Evolutionary conservation across 1,140 invertebrate species (phyloP).

Genomic region (Drosophila ironensis): DNA sequence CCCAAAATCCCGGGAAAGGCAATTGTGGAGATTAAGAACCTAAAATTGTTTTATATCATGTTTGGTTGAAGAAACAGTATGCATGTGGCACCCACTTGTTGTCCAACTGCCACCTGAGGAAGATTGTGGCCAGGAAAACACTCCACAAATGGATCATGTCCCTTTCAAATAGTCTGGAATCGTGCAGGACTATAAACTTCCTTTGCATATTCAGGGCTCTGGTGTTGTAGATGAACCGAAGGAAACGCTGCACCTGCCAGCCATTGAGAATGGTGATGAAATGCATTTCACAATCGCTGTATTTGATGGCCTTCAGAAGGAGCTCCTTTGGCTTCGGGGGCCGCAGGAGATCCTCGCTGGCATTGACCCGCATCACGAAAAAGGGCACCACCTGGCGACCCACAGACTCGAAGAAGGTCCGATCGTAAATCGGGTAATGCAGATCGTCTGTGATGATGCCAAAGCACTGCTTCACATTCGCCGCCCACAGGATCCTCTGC

Average conservation of each 20-base stretch:
- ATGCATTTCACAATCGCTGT: constrained; percentile 87
- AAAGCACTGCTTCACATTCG: constrained; percentile 60
- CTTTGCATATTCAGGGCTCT: constrained; percentile 87
- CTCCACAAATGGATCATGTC: constrained; percentile 90
- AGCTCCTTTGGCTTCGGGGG: constrained; percentile 84
- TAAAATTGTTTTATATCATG: not conserved
- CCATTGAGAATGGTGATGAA: constrained; percentile 89
- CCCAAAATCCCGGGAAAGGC: constrained; percentile 85
- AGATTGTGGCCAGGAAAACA: constrained; percentile 88
- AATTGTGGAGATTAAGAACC: constrained; percentile 84
- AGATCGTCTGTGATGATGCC: constrained; percentile 68
- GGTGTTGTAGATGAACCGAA: constrained; percentile 88
- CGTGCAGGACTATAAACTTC: constrained; percentile 87
- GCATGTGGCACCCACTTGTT: constrained; percentile 25
- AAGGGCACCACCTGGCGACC: constrained; percentile 12
- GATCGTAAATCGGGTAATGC: constrained; percentile 53
- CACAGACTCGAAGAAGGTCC: constrained; percentile 40
- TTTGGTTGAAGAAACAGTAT: not conserved
- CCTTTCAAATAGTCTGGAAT: constrained; percentile 85
- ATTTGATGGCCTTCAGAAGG: constrained; percentile 84
- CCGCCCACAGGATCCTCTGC: constrained; percentile 33
- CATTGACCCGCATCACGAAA: constrained; percentile 66
- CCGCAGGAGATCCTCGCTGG: constrained; percentile 86
- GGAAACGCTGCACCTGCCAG: constrained; percentile 85
- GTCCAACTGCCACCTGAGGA: constrained; percentile 81